Evolutionary conservation across 2,888 invertebrate species (phyloP).

Genomic region (Ecdyonurus torrentis): DNA sequence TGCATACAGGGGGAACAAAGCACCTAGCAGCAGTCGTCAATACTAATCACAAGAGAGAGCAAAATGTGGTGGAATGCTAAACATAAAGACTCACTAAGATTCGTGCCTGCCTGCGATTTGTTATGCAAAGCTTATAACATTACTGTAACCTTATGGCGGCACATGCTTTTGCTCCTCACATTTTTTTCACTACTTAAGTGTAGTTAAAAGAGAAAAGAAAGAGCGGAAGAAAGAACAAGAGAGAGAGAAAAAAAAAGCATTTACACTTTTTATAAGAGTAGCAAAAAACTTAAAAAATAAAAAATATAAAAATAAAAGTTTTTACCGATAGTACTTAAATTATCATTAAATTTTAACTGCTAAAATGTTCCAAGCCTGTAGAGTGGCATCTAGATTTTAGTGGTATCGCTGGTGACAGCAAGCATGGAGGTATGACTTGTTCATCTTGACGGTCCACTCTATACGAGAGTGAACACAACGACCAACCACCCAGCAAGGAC

Average conservation of each 20-base stretch:
- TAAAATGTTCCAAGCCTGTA: not conserved
- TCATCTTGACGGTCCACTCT: not conserved
- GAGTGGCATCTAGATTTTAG: not conserved
- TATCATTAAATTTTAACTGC: not conserved
- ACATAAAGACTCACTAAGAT: not conserved
- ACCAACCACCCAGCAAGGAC: not conserved
- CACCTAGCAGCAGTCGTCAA: not conserved
- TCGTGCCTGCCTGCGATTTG: not conserved
- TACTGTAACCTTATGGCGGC: not conserved
- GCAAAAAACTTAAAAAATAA: not conserved
- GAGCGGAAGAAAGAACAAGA: too few species aligned
- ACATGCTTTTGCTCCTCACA: not conserved
- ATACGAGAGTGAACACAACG: not conserved
- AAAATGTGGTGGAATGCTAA: not conserved
- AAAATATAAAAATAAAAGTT: not conserved
- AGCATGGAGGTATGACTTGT: not conserved
- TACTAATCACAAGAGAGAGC: not conserved
- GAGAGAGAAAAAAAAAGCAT: not conserved
- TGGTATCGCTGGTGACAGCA: not conserved
- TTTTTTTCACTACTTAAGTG: too few species aligned
- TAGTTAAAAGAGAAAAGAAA: too few species aligned
- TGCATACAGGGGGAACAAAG: not conserved
- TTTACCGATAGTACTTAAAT: not conserved
- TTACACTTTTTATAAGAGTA: not conserved
- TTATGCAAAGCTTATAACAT: not conserved